Evolutionary conservation across 2,113 vertebrate species (phyloP).

Genomic region (Toxotes jaculatrix): DNA sequence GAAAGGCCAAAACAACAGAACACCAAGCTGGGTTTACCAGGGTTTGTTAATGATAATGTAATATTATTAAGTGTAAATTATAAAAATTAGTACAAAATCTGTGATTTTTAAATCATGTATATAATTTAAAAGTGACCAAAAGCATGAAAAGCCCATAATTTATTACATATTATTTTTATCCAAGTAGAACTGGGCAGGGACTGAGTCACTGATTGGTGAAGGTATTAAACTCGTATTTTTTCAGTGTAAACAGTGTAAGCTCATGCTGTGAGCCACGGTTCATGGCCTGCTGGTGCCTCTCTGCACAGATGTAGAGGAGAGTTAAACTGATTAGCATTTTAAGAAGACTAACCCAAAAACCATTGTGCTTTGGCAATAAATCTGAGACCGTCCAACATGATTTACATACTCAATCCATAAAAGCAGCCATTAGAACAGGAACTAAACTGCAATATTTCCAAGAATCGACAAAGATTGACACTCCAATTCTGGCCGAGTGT

Average conservation of each 20-base stretch:
- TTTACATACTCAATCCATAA: conserved; percentile 63
- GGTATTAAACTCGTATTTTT: neutral
- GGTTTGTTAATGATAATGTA: neutral
- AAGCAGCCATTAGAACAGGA: conserved; percentile 52
- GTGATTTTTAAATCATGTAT: neutral
- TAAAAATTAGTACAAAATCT: neutral
- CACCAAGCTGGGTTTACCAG: too few species aligned
- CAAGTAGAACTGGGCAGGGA: too few species aligned
- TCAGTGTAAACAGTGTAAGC: neutral
- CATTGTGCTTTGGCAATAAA: conserved; percentile 37
- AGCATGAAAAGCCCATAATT: too few species aligned
- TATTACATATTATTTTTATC: neutral
- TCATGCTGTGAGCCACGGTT: conserved; percentile 5
- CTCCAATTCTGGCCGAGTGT: conserved; percentile 58
- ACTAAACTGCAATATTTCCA: conserved; percentile 66
- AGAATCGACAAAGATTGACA: conserved; percentile 64
- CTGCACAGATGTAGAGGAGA: neutral
- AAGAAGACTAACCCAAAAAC: conserved; percentile 43
- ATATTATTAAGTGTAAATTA: neutral
- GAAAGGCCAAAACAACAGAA: too few species aligned
- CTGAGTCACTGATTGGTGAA: neutral
- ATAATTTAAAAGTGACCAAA: neutral
- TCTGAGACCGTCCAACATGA: conserved; percentile 40
- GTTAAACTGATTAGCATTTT: conserved; percentile 64
- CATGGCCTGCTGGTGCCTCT: conserved; percentile 2